These are phyloP conservation scores for Sebastes vulpes DNA, from an alignment of 2,797 vertebrate species.

Conservation along the genomic window DNA sequence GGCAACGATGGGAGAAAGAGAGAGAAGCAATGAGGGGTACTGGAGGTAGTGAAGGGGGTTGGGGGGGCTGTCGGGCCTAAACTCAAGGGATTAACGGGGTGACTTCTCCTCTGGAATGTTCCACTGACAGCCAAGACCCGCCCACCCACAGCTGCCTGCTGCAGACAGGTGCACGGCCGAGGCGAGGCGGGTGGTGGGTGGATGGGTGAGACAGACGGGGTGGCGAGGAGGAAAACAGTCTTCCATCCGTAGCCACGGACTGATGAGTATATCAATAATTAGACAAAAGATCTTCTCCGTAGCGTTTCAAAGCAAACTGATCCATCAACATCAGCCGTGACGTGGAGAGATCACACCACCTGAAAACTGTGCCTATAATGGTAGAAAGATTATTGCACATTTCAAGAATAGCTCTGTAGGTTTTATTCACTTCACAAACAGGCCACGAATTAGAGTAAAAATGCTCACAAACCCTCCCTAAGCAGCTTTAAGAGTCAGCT, in stretches of 20 bases:
- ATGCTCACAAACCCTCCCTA: slow-evolving; percentile 1
- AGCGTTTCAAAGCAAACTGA: slow-evolving; percentile 39
- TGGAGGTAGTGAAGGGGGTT: slow-evolving; percentile 33
- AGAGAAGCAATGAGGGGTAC: slow-evolving; percentile 35
- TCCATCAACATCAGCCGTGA: neutral
- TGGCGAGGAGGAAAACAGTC: slow-evolving; percentile 47
- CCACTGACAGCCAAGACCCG: slow-evolving; percentile 80
- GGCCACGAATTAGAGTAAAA: neutral
- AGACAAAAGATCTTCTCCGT: slow-evolving; percentile 11
- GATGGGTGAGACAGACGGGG: slow-evolving; percentile 27
- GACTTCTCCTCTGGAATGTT: slow-evolving; percentile 87
- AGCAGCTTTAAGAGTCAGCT: slow-evolving; percentile 30
- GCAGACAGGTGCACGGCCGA: slow-evolving; percentile 82
- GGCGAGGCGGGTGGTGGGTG: slow-evolving; percentile 50
- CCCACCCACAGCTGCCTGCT: slow-evolving; percentile 84
- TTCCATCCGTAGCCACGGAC: slow-evolving; percentile 17
- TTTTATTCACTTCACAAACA: slow-evolving; percentile 15
- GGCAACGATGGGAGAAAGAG: slow-evolving; percentile 34
- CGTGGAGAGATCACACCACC: neutral
- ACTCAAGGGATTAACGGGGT: slow-evolving; percentile 85
- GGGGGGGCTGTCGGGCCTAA: slow-evolving; percentile 64
- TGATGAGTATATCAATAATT: slow-evolving; percentile 47
- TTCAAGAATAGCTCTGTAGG: neutral
- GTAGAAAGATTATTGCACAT: neutral
- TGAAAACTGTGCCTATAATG: neutral